Evolutionary conservation across 1,140 invertebrate species (phyloP), one percentile per base, ranked within the genome.

Genomic region (Hycleus phaleratus): DNA sequence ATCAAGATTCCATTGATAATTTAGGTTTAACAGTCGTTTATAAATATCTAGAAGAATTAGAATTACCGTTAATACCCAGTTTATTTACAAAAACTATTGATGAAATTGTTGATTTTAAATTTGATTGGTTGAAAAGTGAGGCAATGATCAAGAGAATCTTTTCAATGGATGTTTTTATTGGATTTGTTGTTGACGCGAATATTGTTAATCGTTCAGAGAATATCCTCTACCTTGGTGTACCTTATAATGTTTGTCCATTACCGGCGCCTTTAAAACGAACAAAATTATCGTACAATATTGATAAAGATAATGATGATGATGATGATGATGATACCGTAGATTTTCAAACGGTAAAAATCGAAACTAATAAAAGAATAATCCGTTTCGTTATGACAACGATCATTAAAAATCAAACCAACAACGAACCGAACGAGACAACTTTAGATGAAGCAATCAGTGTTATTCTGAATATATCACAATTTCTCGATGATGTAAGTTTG

Each of bases 181-280:
- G 85, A 0, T 82, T 86, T 47, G 79, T 81, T 56, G 78, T 87
- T n/a, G 78, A 81, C 64, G 77, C 81, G 0, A 84, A 87, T 76
- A 81, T 83, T 0, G 79, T 77, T 47, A 86, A 88, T 64, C 79
- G 79, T 2, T 80, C 78, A 2, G 69, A 79, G 1, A 86, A 84
- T 67, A 72, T 83, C 47, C 76, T 88, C 25, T 76, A 81, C 4
- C 71, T 88, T 55, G 84, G 85, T 43, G 49, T 11, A 51, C 18
- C 40, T 7, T 38, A 50, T 46, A 40, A 39, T 58, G 46, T 38
- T 7, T 32, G 49, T 26, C 44, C 44, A 38, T 54, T 54, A 18
- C 26, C 10, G n/a, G 49, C 47, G 39, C 45, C 47, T 32, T 25
- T 47, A 24, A 49, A n/a, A n/a, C 40, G 40, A 42, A 49, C 32